Conservation (phyloP, 2,888 invertebrate species). For the Orchesellides sinensis region DNA sequence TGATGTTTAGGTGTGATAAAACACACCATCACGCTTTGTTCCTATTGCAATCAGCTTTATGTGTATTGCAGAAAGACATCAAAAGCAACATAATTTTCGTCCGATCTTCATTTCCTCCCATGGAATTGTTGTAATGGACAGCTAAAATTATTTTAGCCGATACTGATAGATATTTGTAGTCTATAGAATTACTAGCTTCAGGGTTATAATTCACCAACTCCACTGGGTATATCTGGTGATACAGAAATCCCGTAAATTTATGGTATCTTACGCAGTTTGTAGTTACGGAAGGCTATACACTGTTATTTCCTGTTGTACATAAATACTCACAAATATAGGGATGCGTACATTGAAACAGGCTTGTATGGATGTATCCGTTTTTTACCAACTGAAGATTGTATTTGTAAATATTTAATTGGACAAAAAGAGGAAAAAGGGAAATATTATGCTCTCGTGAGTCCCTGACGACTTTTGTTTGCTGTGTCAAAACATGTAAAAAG, state of each 20-base stretch:
- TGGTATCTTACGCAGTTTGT: neutral
- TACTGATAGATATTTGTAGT: constrained; percentile 40
- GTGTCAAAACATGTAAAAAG: constrained; percentile 38
- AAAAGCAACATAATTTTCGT: neutral
- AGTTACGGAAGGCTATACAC: neutral
- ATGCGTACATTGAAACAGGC: neutral
- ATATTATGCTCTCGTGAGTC: constrained; percentile 22
- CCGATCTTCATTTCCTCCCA: neutral
- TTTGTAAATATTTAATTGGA: constrained; percentile 56
- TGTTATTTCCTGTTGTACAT: neutral
- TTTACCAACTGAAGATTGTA: constrained; percentile 43
- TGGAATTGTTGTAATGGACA: neutral
- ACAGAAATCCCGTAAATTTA: neutral
- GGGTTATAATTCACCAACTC: constrained; percentile 45
- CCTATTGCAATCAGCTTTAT: constrained; percentile 16
- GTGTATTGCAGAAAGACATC: neutral
- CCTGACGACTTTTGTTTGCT: constrained; percentile 28
- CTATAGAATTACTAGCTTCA: constrained; percentile 30
- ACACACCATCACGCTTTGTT: neutral
- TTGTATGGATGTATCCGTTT: neutral
- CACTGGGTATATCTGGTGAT: constrained; percentile 25
- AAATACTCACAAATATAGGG: neutral
- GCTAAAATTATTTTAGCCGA: neutral
- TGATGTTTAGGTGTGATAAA: constrained; percentile 8
- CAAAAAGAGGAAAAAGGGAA: constrained; percentile 39